Evolutionary conservation across 2,888 invertebrate genomes (phyloP).

Genomic region (Emmelina monodactyla): DNA sequence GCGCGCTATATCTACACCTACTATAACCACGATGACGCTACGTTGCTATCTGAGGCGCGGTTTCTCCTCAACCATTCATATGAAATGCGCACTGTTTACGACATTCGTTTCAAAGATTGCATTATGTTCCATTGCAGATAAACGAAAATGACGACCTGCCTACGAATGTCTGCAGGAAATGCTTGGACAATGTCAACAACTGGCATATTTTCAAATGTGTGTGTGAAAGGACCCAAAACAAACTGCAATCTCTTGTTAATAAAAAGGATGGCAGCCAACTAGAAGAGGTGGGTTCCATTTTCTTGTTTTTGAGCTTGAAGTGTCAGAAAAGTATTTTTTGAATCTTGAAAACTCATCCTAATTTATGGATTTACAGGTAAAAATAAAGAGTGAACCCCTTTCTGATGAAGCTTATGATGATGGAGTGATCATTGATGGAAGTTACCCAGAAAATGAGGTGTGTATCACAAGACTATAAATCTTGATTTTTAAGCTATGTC

Average conservation of each 20-base stretch:
- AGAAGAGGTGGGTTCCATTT: conserved; percentile 53
- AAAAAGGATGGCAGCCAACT: conserved; percentile 60
- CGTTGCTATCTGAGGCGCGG: conserved; percentile 44
- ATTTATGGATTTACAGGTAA: conserved; percentile 56
- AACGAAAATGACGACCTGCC: conserved; percentile 69
- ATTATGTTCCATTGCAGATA: conserved; percentile 68
- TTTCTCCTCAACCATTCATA: conserved; percentile 53
- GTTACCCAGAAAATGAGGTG: conserved; percentile 54
- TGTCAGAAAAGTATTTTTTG: conserved; percentile 27
- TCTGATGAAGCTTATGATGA: conserved; percentile 63
- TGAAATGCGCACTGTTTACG: conserved; percentile 52
- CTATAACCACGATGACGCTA: conserved; percentile 60
- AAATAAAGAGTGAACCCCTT: conserved; percentile 66
- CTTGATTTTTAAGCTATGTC: too few species aligned
- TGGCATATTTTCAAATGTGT: conserved; percentile 72
- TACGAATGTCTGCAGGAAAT: conserved; percentile 70
- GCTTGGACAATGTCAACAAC: conserved; percentile 69
- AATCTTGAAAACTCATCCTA: conserved; percentile 18
- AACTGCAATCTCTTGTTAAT: conserved; percentile 67
- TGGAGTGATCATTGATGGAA: conserved; percentile 60
- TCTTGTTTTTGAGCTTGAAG: conserved; percentile 37
- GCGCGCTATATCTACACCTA: conserved; percentile 59
- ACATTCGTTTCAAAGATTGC: conserved; percentile 44
- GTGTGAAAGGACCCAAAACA: conserved; percentile 72
- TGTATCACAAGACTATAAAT: too few species aligned